Conservation (phyloP, 2,888 invertebrate genomes). For the Eubasilissa splendida region DNA sequence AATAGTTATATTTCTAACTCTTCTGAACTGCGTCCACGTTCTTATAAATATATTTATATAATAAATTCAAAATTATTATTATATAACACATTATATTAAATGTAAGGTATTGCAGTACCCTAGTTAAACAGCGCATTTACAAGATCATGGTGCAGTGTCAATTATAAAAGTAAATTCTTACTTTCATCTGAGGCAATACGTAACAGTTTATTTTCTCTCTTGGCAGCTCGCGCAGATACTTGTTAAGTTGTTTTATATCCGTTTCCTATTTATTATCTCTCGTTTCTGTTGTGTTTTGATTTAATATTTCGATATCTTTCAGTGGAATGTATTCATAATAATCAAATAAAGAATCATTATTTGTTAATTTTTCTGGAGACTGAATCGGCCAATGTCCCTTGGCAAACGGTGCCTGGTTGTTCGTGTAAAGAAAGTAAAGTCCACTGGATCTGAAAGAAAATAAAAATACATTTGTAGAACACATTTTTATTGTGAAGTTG, state of each 20-base stretch:
- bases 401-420: constrained; percentile 60
- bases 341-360: not conserved
- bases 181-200: not conserved
- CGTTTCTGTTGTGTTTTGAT: not conserved
- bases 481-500: no score
- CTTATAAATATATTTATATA: no score
- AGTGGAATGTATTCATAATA: not conserved
- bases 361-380: no score
- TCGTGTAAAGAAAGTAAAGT: constrained; percentile 62
- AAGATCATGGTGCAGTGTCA: constrained; percentile 21
- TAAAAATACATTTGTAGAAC: not conserved
- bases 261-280: not conserved
- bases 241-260: not conserved
- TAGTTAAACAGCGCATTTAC: not conserved
- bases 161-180: constrained; percentile 15
- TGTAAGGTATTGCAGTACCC: not conserved
- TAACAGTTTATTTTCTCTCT: constrained; percentile 13
- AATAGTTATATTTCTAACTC: no score
- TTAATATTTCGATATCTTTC: not conserved
- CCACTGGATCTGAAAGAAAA: constrained; percentile 62
- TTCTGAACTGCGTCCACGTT: no score
- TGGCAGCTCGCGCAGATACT: not conserved
- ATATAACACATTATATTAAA: no score
- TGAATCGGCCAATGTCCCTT: constrained; percentile 47
- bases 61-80: no score